Evolutionary conservation across 1,140 invertebrate genomes (phyloP), one percentile per base, ranked within the genome.

Genomic region (Gryllus bimaculatus): DNA sequence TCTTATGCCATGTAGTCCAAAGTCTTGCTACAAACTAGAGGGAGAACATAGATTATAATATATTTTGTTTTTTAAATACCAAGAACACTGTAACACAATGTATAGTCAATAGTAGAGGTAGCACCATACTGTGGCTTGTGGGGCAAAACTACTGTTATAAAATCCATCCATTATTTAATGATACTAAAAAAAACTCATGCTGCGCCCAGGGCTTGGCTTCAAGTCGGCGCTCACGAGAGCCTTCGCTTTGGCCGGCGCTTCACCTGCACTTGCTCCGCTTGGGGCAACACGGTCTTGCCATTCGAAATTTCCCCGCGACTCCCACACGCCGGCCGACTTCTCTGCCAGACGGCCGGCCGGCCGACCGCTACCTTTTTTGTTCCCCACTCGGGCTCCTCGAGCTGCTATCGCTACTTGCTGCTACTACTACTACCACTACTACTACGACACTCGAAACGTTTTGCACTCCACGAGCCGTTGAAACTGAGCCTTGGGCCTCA

Each of bases 81-180:
- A 66, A 66, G 54, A 66, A 66, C 54, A 66, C 54, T 66, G 54
- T 66, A 66, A 66, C 54, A 66, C 54, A 66, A 66, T 66, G 54
- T 66, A 66, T 66, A 66, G 54, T 66, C 54, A 66, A 66, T 66
- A 66, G 54, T 66, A 66, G 54, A 66, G 76, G 20, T 77, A 77
- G 76, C 48, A 54, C 76, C 76, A 77, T 21, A 48, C 76, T 48
- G 76, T 77, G 76, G 76, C 76, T 77, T 77, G 47, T 48, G 47
- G 76, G 47, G 48, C 54, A 20, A 48, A 18, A 48, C 76, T 20
- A 20, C 76, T 77, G 48, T 77, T 77, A 66, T 66, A 66, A 66
- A 66, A 54, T 77, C 76, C 76, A 77, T 77, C 75, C 75, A 76
- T n/a, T 77, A 48, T 77, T 77, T 77, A 77, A 48, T 77, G 48